Evolutionary conservation across 2,888 invertebrate species (phyloP).

Genomic region (Cheilosia pagana): DNA sequence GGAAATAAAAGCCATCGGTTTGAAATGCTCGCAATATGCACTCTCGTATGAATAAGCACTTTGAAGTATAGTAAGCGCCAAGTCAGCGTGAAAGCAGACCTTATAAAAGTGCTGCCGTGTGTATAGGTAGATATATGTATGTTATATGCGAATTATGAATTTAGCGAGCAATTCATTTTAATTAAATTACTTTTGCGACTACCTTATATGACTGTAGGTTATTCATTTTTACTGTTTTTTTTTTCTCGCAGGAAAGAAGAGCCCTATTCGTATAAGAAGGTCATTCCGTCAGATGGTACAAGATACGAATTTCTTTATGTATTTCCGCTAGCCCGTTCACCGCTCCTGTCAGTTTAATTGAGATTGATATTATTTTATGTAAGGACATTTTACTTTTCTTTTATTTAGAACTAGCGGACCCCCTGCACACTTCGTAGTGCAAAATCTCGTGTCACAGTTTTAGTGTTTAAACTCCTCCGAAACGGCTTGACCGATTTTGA

Average conservation of each 20-base stretch:
- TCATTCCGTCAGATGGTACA: too few species aligned
- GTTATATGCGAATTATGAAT: constrained; percentile 12
- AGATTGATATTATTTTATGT: too few species aligned
- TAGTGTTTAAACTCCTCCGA: too few species aligned
- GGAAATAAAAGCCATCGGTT: constrained; percentile 30
- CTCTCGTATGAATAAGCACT: constrained; percentile 55
- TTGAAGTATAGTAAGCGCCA: constrained; percentile 55
- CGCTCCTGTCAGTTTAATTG: too few species aligned
- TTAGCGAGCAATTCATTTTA: constrained; percentile 30
- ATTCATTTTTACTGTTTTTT: background rate
- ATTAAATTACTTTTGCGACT: constrained; percentile 13
- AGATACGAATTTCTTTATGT: too few species aligned
- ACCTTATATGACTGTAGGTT: background rate
- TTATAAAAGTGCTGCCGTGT: background rate
- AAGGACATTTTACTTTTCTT: too few species aligned
- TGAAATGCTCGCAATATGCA: constrained; percentile 30
- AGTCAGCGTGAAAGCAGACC: constrained; percentile 48
- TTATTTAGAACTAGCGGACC: too few species aligned
- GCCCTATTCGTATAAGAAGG: too few species aligned
- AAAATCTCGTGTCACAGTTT: too few species aligned
- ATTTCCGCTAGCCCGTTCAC: too few species aligned
- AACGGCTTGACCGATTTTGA: too few species aligned
- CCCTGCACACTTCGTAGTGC: too few species aligned
- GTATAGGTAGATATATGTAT: background rate
- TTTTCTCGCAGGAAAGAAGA: background rate